Evolutionary conservation across 2,113 vertebrate genomes (phyloP), one percentile per base, ranked within the genome.

Genomic region (Hydrochoerus hydrochaeris): DNA sequence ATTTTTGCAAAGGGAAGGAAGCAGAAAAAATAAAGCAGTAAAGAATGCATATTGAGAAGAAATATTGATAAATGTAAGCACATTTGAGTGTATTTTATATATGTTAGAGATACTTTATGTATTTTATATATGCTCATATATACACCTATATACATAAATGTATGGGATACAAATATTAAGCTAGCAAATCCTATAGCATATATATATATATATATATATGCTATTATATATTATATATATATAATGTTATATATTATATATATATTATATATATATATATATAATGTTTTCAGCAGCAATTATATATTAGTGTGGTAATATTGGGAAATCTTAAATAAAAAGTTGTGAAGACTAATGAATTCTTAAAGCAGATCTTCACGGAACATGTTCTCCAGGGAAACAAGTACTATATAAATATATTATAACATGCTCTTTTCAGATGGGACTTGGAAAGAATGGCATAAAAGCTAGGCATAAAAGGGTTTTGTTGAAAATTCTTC

Each of bases 291-390:
- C 28, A 9, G 62, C 41, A 6, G 58, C n/a, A 57, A 97, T 90
- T 95, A 95, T 32, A 2, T 57, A 92, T 78, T 90, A 69, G 44
- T 85, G 19, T 62, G 71, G 63, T 69, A 78, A 19, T 92, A 65
- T 84, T 57, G 14, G 75, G 77, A 97, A 95, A 95, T 90, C 63
- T 95, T 97, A 78, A 95, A 83, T 95, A 81, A 94, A 96, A 97
- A 92, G 52, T 62, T 28, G 38, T 71, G 71, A 90, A 28, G 62
- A 97, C 82, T 95, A 96, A 97, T 95, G 71, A 92, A 54, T 71
- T 88, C 94, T 97, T 94, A 90, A 95, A 96, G 75, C 90, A 96
- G 54, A 94, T 78, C 63, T 83, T 32, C 32, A 24, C 14, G 58
- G 54, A 44, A n/a, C 49, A 60, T 85, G 41, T 44, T 77, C 77